A percentile compares a stretch with the other conserved stretches of the same genome.
Evolutionary conservation across 1,140 invertebrate species (phyloP).

Genomic region (Anadara kagoshimensis): DNA sequence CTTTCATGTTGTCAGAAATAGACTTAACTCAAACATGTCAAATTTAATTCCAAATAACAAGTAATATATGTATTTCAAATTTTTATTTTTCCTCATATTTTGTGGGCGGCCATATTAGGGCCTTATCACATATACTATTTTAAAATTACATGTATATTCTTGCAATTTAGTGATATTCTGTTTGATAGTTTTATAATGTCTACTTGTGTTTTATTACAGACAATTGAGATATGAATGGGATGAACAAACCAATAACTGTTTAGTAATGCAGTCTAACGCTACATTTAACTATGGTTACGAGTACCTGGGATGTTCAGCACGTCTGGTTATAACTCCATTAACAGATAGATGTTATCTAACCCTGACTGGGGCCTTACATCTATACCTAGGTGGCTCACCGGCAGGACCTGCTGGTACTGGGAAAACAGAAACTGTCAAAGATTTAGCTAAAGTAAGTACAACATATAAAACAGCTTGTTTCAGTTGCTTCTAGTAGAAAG

Average conservation of each 20-base stretch:
- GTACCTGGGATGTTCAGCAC: constrained; percentile 72
- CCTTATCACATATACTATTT: too few species aligned
- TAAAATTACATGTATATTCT: too few species aligned
- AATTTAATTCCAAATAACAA: too few species aligned
- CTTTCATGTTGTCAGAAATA: too few species aligned
- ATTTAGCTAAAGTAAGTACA: constrained; percentile 83
- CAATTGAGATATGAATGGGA: constrained; percentile 75
- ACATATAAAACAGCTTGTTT: not conserved
- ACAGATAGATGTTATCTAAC: constrained; percentile 77
- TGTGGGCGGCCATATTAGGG: too few species aligned
- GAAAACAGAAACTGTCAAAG: constrained; percentile 79
- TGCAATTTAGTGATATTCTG: too few species aligned
- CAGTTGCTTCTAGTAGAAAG: not conserved
- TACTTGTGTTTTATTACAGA: constrained; percentile 48
- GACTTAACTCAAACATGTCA: too few species aligned
- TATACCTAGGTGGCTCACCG: constrained; percentile 81
- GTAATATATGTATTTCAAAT: too few species aligned
- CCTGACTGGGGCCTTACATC: constrained; percentile 82
- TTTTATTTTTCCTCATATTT: too few species aligned
- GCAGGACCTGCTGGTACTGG: constrained; percentile 73
- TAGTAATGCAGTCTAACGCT: constrained; percentile 69
- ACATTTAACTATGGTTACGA: constrained; percentile 73
- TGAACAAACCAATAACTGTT: constrained; percentile 67
- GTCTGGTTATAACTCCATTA: constrained; percentile 74
- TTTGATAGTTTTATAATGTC: too few species aligned